Evolutionary conservation across 2,113 vertebrate genomes (phyloP).

Genomic region (Ginglymostoma cirratum): DNA sequence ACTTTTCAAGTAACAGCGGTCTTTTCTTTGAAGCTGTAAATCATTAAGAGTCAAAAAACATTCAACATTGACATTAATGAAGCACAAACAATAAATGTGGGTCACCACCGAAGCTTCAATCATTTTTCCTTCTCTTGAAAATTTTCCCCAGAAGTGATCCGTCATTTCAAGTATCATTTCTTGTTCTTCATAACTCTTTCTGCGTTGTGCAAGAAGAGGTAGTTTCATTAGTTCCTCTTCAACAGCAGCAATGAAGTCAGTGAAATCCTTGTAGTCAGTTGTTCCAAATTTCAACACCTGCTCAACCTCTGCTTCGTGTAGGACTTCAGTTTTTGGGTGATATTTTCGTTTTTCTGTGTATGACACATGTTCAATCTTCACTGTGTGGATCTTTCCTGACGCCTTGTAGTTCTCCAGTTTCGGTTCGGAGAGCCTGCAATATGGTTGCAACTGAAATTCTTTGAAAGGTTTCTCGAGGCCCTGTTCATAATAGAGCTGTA

Average conservation of each 20-base stretch:
- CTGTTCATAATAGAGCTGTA: conserved; percentile 92
- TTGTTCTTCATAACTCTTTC: conserved; percentile 78
- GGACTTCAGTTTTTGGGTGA: conserved; percentile 77
- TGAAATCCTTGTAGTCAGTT: conserved; percentile 70
- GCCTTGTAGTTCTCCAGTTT: conserved; percentile 79
- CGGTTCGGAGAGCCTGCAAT: conserved; percentile 75
- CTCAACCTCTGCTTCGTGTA: conserved; percentile 72
- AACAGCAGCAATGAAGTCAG: conserved; percentile 68
- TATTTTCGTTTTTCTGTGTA: conserved; percentile 81
- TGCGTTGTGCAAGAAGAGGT: conserved; percentile 55
- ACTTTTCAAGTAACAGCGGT: conserved; percentile 67
- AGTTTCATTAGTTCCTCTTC: conserved; percentile 83
- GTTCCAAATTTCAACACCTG: conserved; percentile 93
- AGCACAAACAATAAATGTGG: conserved; percentile 77
- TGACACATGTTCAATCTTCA: conserved; percentile 83
- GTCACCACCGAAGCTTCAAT: conserved; percentile 68
- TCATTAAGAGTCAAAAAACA: conserved; percentile 91
- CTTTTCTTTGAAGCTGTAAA: conserved; percentile 63
- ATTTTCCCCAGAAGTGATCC: conserved; percentile 79
- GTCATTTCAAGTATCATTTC: conserved; percentile 80
- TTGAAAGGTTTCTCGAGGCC: conserved; percentile 91
- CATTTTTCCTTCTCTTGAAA: conserved; percentile 70
- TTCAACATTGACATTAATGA: conserved; percentile 68
- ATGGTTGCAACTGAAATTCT: conserved; percentile 79
- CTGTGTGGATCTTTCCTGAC: conserved; percentile 79